Conservation (phyloP, 2,113 vertebrate species). For the Myiagra hebetior region DNA sequence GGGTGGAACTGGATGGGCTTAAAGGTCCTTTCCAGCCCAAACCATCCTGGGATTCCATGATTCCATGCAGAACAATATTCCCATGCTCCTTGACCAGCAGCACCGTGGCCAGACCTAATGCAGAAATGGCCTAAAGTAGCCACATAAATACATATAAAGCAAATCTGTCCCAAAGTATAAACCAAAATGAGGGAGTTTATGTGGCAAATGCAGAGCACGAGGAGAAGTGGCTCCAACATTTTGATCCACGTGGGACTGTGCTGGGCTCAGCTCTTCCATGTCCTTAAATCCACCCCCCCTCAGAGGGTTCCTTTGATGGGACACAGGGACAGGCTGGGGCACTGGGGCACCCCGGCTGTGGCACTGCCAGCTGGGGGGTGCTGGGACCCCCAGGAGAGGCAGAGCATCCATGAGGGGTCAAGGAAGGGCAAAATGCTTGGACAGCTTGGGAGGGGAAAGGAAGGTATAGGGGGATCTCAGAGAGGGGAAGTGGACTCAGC, state of each 20-base stretch:
- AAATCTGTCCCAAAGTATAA: background rate
- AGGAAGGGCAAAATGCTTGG: background rate
- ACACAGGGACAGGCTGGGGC: background rate
- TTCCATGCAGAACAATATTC: background rate
- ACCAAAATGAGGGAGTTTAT: constrained; percentile 38
- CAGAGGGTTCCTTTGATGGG: background rate
- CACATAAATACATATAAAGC: background rate
- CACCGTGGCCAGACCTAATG: background rate
- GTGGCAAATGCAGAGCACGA: constrained; percentile 7
- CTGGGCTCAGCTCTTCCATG: constrained; percentile 40
- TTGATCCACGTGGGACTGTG: background rate
- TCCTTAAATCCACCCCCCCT: background rate
- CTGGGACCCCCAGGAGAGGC: background rate
- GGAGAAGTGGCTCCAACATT: constrained; percentile 25
- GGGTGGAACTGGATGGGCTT: accelerated
- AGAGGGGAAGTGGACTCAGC: accelerated
- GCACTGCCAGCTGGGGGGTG: background rate
- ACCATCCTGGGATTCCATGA: background rate
- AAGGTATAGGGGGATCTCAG: background rate
- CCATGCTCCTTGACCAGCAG: background rate
- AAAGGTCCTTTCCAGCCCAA: background rate
- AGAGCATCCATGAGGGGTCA: accelerated
- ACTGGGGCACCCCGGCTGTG: background rate
- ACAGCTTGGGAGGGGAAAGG: background rate
- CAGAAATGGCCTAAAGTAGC: background rate